Evolutionary conservation across 2,113 vertebrate species (phyloP), one percentile per base, ranked within the genome.

Genomic region (Phrynocephalus versicolor): DNA sequence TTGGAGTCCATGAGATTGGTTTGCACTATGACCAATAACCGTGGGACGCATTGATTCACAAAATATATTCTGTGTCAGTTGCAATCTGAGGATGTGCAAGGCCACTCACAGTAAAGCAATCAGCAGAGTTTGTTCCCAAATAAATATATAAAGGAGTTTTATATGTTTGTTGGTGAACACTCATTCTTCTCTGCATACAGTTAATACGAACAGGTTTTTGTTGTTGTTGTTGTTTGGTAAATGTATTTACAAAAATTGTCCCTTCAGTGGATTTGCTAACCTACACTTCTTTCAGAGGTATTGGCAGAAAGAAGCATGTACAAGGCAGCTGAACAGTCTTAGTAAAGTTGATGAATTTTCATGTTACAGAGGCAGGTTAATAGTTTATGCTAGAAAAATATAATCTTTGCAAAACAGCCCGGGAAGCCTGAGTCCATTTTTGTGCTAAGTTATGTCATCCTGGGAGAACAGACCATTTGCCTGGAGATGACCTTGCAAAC

Each of bases 261-360:
- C 30, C 30, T 67, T 67, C 7, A 4, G 8, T 67, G 64, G 60
- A 23, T 0, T 0, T 57, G 18, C 25, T 19, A 45, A 55, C 51
- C 62, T 85, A 9, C 0, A 39, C 9, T 85, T 64, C n/a, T 0
- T 2, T 0, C 0, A 4, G 2, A 74, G 77, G 75, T 62, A 70
- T 60, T 72, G 55, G 45, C 19, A 2, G 70, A 69, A n/a, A 23
- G 37, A 79, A 84, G 87, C 30, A 67, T 27, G n/a, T 23, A 39
- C 39, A 33, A n/a, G 89, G 60, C 82, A 89, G 91, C 89, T 94
- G 90, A 62, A 91, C 91, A 23, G 79, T 81, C 82, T 88, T 82
- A 83, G 85, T 35, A 69, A 85, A 94, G 81, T 90, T 92, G 90
- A 88, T 92, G 91, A 92, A 91, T 88, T 93, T 90, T 93, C 79